Evolutionary conservation across 2,888 invertebrate genomes (phyloP), one percentile per base, ranked within the genome.

Genomic region (Noctua janthina): DNA sequence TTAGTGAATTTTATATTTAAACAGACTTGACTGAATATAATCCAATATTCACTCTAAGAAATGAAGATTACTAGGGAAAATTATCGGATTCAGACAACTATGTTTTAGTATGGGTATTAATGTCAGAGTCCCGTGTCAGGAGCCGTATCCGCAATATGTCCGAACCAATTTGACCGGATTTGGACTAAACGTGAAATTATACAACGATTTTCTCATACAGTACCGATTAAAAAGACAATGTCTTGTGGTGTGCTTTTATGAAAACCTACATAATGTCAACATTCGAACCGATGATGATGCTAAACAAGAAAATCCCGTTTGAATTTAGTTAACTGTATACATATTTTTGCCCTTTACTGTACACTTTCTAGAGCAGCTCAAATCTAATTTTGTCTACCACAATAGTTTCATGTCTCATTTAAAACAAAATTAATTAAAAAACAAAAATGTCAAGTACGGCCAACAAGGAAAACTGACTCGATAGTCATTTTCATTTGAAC

Each of bases 351-450:
- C 46, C 46, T 78, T 78, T 29, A 35, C 59, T 56, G 15, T 62
- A 6, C 51, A 56, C 11, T 29, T 13, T 39, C 35, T 68, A 54
- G 80, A 64, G 29, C 29, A 43, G 49, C 67, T 72, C 39, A 29
- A 56, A 59, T 80, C 72, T 81, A 72, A 43, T 81, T 81, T 8
- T 56, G 59, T 81, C 15, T 7, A 67, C 43, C 29, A 82, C 46
- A 74, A 68, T 71, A 20, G 39, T 20, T 73, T 71, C n/a, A 59
- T 43, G 56, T 64, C 1, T 39, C 46, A 43, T 74, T 81, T 35
- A 3, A 74, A 70, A 29, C n/a, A 43, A 20, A 35, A 66, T 62
- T 70, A 46, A 64, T 70, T 74, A 56, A 74, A 39, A 56, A 39
- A 46, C 35, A 49, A 39, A 67, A 54, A 62, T 23, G 5, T 20